Evolutionary conservation across 2,113 vertebrate species (phyloP).

Genomic region (Irena cyanogastra): DNA sequence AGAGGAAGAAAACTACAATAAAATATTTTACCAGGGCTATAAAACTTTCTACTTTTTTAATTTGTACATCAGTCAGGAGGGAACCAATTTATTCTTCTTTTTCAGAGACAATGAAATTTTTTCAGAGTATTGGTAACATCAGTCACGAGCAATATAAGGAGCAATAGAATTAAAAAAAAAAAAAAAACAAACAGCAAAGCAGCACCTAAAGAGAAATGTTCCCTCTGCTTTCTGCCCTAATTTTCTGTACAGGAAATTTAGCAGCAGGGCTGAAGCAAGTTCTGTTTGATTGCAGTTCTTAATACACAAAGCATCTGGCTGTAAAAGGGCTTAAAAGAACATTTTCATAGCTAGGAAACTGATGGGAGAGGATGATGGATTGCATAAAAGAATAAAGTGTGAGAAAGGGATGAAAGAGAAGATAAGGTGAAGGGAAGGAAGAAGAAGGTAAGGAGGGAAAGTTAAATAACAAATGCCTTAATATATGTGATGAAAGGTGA

Average conservation of each 20-base stretch:
- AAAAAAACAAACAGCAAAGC: rapidly evolving
- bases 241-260: neutral
- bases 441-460: neutral
- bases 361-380: neutral
- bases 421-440: neutral
- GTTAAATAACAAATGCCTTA: neutral
- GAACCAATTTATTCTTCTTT: neutral
- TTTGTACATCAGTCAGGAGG: neutral
- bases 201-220: neutral
- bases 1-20: neutral
- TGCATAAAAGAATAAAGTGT: neutral
- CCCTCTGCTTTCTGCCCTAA: neutral
- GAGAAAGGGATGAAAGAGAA: neutral
- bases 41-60: neutral
- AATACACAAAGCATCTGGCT: neutral
- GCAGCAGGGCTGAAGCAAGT: neutral
- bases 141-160: rapidly evolving
- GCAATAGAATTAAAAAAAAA: neutral
- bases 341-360: neutral
- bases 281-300: neutral
- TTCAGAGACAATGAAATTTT: neutral
- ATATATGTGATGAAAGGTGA: neutral
- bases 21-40: neutral
- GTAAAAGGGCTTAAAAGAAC: neutral
- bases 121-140: neutral